These are phyloP conservation scores for Aelia acuminata DNA, from an alignment of 2,888 invertebrate genomes.

Conservation along the genomic window DNA sequence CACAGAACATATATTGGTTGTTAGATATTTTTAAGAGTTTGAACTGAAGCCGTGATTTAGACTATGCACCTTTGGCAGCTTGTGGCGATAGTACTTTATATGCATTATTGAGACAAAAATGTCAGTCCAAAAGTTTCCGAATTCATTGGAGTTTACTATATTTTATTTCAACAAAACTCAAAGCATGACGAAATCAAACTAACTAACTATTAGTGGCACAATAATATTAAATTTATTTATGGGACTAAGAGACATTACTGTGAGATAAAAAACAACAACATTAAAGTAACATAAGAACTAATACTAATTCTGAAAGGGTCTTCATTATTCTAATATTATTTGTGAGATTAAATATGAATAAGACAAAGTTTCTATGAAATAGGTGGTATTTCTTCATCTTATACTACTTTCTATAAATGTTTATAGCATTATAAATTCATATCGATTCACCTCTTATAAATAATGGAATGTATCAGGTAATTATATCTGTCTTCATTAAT, in stretches of 20 bases:
- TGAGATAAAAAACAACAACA: neutral
- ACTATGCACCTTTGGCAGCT: too few species aligned
- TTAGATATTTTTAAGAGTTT: too few species aligned
- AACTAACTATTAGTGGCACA: neutral
- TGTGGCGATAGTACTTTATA: neutral
- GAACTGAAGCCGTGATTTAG: too few species aligned
- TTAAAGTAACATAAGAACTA: neutral
- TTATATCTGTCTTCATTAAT: neutral
- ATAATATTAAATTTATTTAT: neutral
- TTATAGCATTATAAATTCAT: neutral
- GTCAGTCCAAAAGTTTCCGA: neutral
- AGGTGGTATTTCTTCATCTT: neutral
- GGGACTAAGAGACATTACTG: neutral
- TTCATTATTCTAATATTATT: neutral
- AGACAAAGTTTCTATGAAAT: neutral
- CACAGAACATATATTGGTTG: too few species aligned
- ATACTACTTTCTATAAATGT: neutral
- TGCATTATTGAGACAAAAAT: neutral
- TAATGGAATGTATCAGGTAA: neutral
- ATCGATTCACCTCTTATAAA: neutral
- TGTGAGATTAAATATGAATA: neutral
- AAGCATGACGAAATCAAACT: neutral
- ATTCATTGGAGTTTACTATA: neutral
- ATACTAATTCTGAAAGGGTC: neutral
- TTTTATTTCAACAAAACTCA: neutral